These are phyloP conservation scores for Corythoichthys intestinalis DNA, from an alignment of 2,113 vertebrate species.

Conservation along the genomic window DNA sequence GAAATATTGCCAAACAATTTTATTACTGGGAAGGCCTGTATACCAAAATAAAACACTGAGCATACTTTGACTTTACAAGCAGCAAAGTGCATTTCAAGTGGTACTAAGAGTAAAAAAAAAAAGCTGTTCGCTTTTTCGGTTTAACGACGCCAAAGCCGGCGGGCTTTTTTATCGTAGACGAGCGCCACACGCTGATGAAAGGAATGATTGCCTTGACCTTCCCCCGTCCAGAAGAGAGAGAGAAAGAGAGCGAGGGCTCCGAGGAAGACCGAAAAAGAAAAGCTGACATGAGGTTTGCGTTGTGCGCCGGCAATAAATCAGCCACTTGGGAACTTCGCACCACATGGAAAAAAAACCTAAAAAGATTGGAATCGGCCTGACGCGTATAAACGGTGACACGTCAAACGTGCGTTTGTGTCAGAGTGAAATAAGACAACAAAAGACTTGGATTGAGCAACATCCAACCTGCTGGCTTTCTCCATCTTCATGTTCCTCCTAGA, in stretches of 20 bases:
- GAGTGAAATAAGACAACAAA: too few species aligned
- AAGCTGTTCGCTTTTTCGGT: constrained; percentile 60
- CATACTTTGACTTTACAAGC: not conserved
- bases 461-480: too few species aligned
- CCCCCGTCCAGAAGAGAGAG: constrained; percentile 36
- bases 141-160: constrained; percentile 67
- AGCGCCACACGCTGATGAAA: constrained; percentile 70
- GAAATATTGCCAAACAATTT: too few species aligned
- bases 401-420: too few species aligned
- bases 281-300: constrained; percentile 66
- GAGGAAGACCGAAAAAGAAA: constrained; percentile 16
- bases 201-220: constrained; percentile 52
- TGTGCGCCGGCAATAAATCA: constrained; percentile 53
- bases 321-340: constrained; percentile 43
- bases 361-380: not conserved
- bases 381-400: too few species aligned
- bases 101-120: constrained; percentile 1
- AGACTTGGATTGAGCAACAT: too few species aligned
- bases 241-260: constrained; percentile 3
- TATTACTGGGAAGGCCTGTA: too few species aligned
- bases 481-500: too few species aligned
- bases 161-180: constrained; percentile 68
- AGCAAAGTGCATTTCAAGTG: not conserved
- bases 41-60: too few species aligned
- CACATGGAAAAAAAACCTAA: constrained; percentile 31